Evolutionary conservation across 1,140 invertebrate genomes (phyloP).

Genomic region (Oncopodura yosiiana): DNA sequence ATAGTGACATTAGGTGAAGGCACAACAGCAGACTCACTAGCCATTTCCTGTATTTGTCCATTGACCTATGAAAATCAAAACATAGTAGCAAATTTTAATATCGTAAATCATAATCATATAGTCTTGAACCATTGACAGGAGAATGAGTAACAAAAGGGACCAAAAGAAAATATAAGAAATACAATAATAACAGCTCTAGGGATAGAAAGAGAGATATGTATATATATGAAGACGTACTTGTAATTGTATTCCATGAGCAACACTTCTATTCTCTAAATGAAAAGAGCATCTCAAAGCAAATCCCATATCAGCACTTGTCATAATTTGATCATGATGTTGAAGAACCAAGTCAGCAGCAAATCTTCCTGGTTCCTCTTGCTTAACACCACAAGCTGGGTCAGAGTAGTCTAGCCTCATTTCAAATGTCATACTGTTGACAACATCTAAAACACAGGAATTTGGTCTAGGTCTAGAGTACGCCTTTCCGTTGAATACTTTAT

Average conservation of each 20-base stretch:
- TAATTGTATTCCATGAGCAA: slow-evolving; percentile 43
- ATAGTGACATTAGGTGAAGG: slow-evolving; percentile 47
- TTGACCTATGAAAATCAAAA: no score
- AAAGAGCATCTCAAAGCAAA: slow-evolving; percentile 47
- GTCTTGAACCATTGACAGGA: no score
- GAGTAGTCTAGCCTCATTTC: slow-evolving; percentile 42
- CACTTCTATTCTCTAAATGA: slow-evolving; percentile 45
- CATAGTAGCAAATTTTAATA: no score
- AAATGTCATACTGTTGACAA: slow-evolving; percentile 41
- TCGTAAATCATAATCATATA: no score
- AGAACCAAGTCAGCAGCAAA: slow-evolving; percentile 39
- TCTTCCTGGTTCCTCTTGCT: slow-evolving; percentile 40
- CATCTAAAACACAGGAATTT: slow-evolving; percentile 45
- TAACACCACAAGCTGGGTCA: slow-evolving; percentile 42
- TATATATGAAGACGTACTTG: no score
- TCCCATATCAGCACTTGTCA: slow-evolving; percentile 47
- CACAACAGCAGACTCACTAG: slow-evolving; percentile 44
- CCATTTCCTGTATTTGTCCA: slow-evolving; percentile 37
- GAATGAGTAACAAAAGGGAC: no score
- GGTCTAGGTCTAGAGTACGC: slow-evolving; percentile 46
- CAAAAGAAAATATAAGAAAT: no score
- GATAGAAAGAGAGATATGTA: no score
- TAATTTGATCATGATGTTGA: slow-evolving; percentile 46
- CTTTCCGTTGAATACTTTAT: slow-evolving; percentile 48
- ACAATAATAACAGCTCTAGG: no score